Percentiles rank a stretch among this genome's conserved stretches.
These are phyloP conservation scores for Cheilosia pagana DNA, from an alignment of 2,888 invertebrate species.

Conservation along the genomic window DNA sequence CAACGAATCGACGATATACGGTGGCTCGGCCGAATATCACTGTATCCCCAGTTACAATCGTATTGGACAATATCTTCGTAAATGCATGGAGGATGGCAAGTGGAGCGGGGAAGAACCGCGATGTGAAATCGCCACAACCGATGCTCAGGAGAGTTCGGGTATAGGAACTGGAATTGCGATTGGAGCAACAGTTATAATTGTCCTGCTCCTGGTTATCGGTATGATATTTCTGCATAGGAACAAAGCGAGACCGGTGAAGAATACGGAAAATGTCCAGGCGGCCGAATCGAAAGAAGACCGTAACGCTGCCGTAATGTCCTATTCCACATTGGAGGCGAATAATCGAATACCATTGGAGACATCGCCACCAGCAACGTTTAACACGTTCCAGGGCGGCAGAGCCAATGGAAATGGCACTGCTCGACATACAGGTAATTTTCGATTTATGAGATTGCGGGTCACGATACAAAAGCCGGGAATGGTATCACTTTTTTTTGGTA, in stretches of 20 bases:
- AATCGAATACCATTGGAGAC: constrained; percentile 81
- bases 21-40: constrained; percentile 94
- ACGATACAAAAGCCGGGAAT: too few species aligned
- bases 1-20: constrained; percentile 92
- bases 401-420: constrained; percentile 78
- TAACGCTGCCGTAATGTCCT: constrained; percentile 94
- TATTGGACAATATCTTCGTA: constrained; percentile 91
- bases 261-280: constrained; percentile 94
- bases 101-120: constrained; percentile 95
- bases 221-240: constrained; percentile 92
- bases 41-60: constrained; percentile 93
- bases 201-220: constrained; percentile 90
- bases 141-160: constrained; percentile 89
- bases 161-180: constrained; percentile 93
- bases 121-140: constrained; percentile 89
- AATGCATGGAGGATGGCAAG: constrained; percentile 91
- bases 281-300: constrained; percentile 94
- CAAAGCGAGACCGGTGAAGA: constrained; percentile 93
- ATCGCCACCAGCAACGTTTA: constrained; percentile 82
- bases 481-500: too few species aligned
- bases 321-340: constrained; percentile 91
- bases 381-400: constrained; percentile 81
- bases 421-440: constrained; percentile 57
- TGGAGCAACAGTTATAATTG: constrained; percentile 91
- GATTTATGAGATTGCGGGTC: too few species aligned